A percentile compares a stretch with the other conserved stretches of the same genome.
Conservation (phyloP, 2,888 invertebrate genomes). For the Drosophila borborema region DNA sequence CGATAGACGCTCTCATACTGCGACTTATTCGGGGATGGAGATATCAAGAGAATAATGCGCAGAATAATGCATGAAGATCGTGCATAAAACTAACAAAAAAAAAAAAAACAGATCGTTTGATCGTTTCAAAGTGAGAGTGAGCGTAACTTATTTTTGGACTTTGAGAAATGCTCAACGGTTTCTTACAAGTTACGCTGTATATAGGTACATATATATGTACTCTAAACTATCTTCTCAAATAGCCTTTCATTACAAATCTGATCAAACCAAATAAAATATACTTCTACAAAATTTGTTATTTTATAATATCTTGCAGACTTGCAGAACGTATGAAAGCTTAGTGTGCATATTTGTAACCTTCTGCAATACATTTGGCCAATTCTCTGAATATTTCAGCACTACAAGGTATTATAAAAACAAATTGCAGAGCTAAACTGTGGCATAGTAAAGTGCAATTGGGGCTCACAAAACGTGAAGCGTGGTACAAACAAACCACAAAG, state of each 20-base stretch:
- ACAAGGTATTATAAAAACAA: constrained; percentile 3
- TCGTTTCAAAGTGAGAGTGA: no score
- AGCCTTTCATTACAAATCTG: background rate
- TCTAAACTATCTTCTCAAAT: no score
- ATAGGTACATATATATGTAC: no score
- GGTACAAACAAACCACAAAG: constrained; percentile 33
- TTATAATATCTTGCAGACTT: background rate
- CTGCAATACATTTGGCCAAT: constrained; percentile 3
- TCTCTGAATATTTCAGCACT: constrained; percentile 7
- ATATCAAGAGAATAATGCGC: no score
- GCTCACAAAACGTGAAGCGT: constrained; percentile 23
- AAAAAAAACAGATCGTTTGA: no score
- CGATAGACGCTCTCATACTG: no score
- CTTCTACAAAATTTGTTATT: background rate
- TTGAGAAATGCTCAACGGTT: no score
- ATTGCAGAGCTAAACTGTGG: constrained; percentile 8
- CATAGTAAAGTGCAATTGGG: constrained; percentile 17
- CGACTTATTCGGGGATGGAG: no score
- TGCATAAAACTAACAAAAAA: no score
- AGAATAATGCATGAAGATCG: no score
- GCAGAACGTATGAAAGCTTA: background rate
- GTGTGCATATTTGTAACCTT: background rate
- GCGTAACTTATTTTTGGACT: no score
- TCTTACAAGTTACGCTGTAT: no score
- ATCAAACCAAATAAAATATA: background rate